Evolutionary conservation across 2,888 invertebrate species (phyloP), one percentile per base, ranked within the genome.

Genomic region (Xylophagus ater): DNA sequence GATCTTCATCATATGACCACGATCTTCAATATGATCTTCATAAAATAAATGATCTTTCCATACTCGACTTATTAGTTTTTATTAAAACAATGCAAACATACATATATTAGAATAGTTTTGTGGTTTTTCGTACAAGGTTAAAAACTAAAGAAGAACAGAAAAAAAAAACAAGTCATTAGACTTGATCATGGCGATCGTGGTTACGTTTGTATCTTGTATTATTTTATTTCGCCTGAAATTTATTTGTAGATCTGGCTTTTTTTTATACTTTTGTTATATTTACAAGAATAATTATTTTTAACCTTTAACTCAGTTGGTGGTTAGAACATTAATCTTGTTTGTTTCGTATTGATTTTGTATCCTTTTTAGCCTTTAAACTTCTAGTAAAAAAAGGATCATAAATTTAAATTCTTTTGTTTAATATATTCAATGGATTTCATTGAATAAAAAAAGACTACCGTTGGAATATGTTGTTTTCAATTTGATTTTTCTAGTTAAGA

Each of bases 231-330:
- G 36, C n/a, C 29, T 29, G 28, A 35, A 29, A 21, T 23, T 36
- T 23, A 21, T 29, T 28, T 36, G 14, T 35, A 35, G 25, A 35
- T 26, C 12, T 25, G 25, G 26, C 26, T 19, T 23, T 36, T n/a
- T n/a, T n/a, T n/a, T n/a, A n/a, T n/a, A n/a, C n/a, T n/a, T n/a
- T n/a, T n/a, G n/a, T n/a, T n/a, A n/a, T n/a, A n/a, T n/a, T n/a
- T n/a, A n/a, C n/a, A n/a, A n/a, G n/a, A 6, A 13, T 26, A n/a
- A 12, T 13, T 31, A 7, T 7, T 31, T 31, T 35, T 40, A 29
- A 35, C 35, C 31, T 40, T 36, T 40, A n/a, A n/a, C 40, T 40
- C 36, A 35, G 35, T 15, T 35, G 40, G 40, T 40, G 31, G 35
- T 31, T 40, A 25, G 25, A n/a, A 35, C 35, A 40, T 35, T 35